Evolutionary conservation across 2,113 vertebrate genomes (phyloP), one percentile per base, ranked within the genome.

Genomic region (Alethe castanea): DNA sequence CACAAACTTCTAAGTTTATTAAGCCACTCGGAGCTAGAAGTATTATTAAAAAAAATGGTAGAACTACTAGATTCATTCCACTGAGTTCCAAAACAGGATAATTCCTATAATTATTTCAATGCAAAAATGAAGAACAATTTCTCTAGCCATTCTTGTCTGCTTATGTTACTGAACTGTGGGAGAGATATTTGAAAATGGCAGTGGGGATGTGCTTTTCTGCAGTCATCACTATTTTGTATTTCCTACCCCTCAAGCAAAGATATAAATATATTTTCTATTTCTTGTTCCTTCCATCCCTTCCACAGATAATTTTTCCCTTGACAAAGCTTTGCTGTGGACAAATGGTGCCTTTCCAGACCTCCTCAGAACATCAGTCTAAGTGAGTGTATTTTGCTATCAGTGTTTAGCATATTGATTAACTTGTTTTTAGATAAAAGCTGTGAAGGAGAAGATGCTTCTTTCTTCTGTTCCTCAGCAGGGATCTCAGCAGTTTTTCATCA

Each of bases 371-470:
- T 79, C 94, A 88, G 72, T 54, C 90, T 86, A 29, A 90, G 84
- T 69, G 40, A 86, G 31, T 33, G 19, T 47, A 94, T 89, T 95
- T 95, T 90, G 53, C 71, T 94, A 93, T 91, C 94, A 87, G 81
- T 23, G 38, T 96, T 97, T 96, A 95, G 81, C 95, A 97, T 96
- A 95, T 91, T 94, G 91, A 96, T 98, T 93, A 94, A 95, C 91
- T 90, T 93, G 88, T 88, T 97, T 77, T 95, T 69, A 96, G 95
- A 96, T 90, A 93, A 95, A 94, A 89, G 61, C 65, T 93, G 69
- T 87, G 81, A 97, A 89, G 72, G 33, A 90, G 72, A 90, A 90
- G 93, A 88, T 86, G 83, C 61, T 89, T 64, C 95, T 96, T 96
- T 97, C 80, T 74, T 90, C 89, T 95, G 78, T 92, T 85, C 81